Percentiles rank a stretch among this genome's conserved stretches.
Conservation (phyloP, 2,113 vertebrate species). For the Forbesichthys agassizii region DNA sequence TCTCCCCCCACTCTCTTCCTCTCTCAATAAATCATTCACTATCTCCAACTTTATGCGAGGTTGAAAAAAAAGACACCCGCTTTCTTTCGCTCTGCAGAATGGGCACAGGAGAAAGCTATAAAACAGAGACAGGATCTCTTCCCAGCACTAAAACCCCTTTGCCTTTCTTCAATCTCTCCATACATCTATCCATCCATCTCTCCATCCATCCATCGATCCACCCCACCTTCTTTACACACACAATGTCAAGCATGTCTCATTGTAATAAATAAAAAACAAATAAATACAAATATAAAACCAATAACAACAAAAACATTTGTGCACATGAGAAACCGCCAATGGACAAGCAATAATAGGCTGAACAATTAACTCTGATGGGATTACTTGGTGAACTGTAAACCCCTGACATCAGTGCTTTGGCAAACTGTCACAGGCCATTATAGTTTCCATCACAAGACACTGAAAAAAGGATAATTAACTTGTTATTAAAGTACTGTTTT, state of each 20-base stretch:
- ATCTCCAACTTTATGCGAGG: conserved; percentile 80
- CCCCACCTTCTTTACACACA: conserved; percentile 17
- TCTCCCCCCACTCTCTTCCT: conserved; percentile 70
- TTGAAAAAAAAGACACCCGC: conserved; percentile 48
- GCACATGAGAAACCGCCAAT: conserved; percentile 13
- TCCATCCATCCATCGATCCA: too few species aligned
- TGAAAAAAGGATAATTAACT: too few species aligned
- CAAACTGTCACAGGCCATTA: not conserved
- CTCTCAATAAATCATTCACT: conserved; percentile 82
- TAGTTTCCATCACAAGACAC: not conserved
- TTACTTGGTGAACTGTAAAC: too few species aligned
- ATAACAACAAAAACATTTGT: not conserved
- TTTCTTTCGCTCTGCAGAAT: conserved; percentile 58
- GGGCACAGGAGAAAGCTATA: conserved; percentile 71
- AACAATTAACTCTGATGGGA: too few species aligned
- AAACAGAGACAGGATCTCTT: conserved; percentile 66
- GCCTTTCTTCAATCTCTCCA: conserved; percentile 7
- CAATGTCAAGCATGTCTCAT: conserved; percentile 40
- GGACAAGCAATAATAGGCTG: not conserved
- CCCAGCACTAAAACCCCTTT: conserved; percentile 55
- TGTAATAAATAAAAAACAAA: conserved; percentile 16
- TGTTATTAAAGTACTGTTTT: too few species aligned
- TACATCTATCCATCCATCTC: conserved; percentile 12
- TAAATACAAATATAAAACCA: too few species aligned
- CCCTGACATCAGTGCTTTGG: not conserved